phyloP scores from a whole-genome alignment of 2,113 vertebrate species.

The Proterorhinus semilunaris region DNA sequence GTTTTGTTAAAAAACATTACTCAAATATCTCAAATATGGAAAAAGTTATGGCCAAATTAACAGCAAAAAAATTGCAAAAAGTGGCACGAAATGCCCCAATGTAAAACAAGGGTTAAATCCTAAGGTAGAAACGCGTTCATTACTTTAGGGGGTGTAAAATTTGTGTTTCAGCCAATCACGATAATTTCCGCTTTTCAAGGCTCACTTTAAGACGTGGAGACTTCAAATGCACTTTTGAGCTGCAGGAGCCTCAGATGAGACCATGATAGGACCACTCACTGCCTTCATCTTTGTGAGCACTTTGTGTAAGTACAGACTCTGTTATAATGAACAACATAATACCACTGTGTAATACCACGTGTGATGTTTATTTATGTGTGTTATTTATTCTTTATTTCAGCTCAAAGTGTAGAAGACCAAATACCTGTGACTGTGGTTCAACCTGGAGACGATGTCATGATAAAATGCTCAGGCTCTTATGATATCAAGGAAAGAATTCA shows the following conservation, averaged over 20 bases:
- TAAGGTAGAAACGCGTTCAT: too few species aligned
- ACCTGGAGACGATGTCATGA: not conserved
- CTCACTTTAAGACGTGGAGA: not conserved
- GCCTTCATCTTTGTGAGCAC: not conserved
- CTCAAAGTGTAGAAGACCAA: too few species aligned
- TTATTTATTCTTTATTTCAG: not conserved
- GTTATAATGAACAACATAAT: too few species aligned
- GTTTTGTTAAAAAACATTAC: too few species aligned
- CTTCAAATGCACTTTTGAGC: not conserved
- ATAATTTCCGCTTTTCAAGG: not conserved
- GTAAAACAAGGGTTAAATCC: too few species aligned
- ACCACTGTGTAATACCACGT: not conserved
- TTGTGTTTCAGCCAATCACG: not conserved
- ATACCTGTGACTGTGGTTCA: too few species aligned
- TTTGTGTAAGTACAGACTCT: not conserved
- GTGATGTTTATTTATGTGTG: not conserved
- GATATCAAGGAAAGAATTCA: not conserved
- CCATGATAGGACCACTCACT: not conserved
- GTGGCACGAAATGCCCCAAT: too few species aligned
- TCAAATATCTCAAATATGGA: too few species aligned
- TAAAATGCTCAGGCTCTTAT: not conserved
- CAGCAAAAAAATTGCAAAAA: too few species aligned
- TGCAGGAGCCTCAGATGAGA: slow-evolving; percentile 2
- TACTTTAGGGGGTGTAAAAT: not conserved
- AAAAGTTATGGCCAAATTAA: too few species aligned